phyloP scores from a whole-genome alignment of 2,113 vertebrate genomes.

The Dolichotis patagonum region DNA sequence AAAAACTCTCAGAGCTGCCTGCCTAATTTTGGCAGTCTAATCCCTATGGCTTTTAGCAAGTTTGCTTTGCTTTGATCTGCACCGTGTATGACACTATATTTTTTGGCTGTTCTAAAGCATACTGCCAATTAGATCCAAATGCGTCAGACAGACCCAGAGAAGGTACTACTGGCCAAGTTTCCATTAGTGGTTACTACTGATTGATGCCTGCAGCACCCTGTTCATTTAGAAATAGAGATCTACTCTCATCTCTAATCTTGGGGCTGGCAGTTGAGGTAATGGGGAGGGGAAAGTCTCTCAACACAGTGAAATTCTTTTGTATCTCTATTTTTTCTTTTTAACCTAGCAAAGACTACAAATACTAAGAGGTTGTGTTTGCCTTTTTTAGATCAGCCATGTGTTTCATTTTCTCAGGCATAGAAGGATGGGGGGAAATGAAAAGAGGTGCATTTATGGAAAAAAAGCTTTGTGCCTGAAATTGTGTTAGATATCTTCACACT shows the following conservation, averaged over 20 bases:
- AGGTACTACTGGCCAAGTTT: constrained; percentile 67
- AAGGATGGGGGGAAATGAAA: background rate
- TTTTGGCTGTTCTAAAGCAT: constrained; percentile 59
- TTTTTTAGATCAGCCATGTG: background rate
- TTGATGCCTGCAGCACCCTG: constrained; percentile 26
- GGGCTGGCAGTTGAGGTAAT: background rate
- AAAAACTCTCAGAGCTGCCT: background rate
- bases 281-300: background rate
- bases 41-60: background rate
- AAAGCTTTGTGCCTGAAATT: background rate
- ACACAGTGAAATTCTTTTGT: constrained; percentile 16
- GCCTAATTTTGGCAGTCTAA: constrained; percentile 41
- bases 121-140: constrained; percentile 71
- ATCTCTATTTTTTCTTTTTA: constrained; percentile 37
- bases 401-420: background rate
- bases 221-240: constrained; percentile 58
- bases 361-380: background rate
- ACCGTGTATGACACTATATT: constrained; percentile 62
- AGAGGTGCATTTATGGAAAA: background rate
- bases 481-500: background rate
- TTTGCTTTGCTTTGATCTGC: constrained; percentile 64
- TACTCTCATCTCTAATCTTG: constrained; percentile 58
- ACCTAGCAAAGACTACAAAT: background rate
- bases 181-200: constrained; percentile 41
- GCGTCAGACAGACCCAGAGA: constrained; percentile 48